Conservation (phyloP, 2,888 invertebrate species). For the Lepas anatifera region DNA sequence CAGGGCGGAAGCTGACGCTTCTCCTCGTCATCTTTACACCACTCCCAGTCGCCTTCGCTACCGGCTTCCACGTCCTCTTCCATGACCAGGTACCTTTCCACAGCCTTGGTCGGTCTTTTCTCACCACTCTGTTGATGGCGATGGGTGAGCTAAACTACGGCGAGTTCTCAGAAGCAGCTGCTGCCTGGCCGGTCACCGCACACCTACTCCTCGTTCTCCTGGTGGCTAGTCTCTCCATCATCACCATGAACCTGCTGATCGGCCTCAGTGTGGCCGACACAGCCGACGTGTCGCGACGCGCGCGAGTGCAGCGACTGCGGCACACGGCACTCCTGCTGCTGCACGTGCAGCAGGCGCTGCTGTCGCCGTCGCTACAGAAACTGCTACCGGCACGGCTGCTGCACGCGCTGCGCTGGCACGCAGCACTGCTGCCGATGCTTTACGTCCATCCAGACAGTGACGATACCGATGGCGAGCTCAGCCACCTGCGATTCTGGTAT, state of each 20-base stretch:
- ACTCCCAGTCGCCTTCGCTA: slow-evolving; percentile 43
- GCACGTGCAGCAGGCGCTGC: slow-evolving; percentile 5
- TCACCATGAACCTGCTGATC: slow-evolving; percentile 46
- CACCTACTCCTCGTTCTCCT: slow-evolving; percentile 43
- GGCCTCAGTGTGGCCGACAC: slow-evolving; percentile 48
- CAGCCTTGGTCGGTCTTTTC: slow-evolving; percentile 41
- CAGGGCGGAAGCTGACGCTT: slow-evolving; percentile 43
- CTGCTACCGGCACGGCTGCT: neutral
- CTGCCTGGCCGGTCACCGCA: slow-evolving; percentile 27
- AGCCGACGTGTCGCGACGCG: slow-evolving; percentile 42
- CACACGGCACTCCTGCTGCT: slow-evolving; percentile 26
- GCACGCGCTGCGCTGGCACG: neutral
- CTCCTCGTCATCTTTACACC: slow-evolving; percentile 36
- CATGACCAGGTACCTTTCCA: slow-evolving; percentile 41
- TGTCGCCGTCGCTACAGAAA: neutral
- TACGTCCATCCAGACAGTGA: neutral
- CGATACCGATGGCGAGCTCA: neutral
- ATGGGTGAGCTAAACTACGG: slow-evolving; percentile 46
- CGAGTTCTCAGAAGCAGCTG: slow-evolving; percentile 33
- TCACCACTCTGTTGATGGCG: slow-evolving; percentile 48
- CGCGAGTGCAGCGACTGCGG: slow-evolving; percentile 41
- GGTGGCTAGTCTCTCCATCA: slow-evolving; percentile 43
- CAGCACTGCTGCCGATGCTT: neutral
- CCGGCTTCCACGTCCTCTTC: slow-evolving; percentile 46
- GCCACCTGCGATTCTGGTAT: neutral